Percentiles rank a stretch among this genome's conserved stretches.
phyloP scores from a whole-genome alignment of 2,113 vertebrate genomes.

The Thermophis baileyi region DNA sequence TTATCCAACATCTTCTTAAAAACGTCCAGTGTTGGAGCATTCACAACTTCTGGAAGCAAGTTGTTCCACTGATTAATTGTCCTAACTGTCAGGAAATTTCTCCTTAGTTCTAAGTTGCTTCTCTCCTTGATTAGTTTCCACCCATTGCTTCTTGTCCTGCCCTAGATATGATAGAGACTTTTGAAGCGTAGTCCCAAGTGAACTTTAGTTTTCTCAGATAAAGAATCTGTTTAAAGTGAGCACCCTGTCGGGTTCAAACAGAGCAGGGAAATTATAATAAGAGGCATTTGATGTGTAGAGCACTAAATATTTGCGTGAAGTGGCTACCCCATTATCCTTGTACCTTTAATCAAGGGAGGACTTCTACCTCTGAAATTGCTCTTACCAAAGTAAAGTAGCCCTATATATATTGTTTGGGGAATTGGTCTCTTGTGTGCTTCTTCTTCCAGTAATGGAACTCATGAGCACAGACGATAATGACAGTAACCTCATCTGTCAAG shows the following conservation, averaged over 20 bases:
- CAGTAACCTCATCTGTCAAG: conserved; percentile 86
- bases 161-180: conserved; percentile 7
- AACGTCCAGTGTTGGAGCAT: too few relatives aligned
- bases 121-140: too few relatives aligned
- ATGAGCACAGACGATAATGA: conserved; percentile 87
- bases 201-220: conserved; percentile 57
- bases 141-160: too few relatives aligned
- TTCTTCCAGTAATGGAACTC: conserved; percentile 90
- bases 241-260: conserved; percentile 63
- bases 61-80: too few relatives aligned
- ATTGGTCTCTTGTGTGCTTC: conserved; percentile 88
- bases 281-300: conserved; percentile 60
- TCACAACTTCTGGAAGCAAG: too few relatives aligned
- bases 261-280: conserved; percentile 64
- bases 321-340: conserved; percentile 64
- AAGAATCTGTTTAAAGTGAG: conserved; percentile 66
- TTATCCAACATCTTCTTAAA: too few relatives aligned
- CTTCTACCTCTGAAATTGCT: conserved; percentile 80
- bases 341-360: conserved; percentile 71
- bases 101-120: too few relatives aligned
- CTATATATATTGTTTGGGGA: conserved; percentile 89
- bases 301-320: conserved; percentile 61
- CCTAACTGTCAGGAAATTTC: too few relatives aligned
- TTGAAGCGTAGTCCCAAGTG: conserved; percentile 33
- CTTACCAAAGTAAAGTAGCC: conserved; percentile 93